phyloP scores from a whole-genome alignment of 2,797 vertebrate genomes.

The Acrossocheilus wenchowensis region DNA sequence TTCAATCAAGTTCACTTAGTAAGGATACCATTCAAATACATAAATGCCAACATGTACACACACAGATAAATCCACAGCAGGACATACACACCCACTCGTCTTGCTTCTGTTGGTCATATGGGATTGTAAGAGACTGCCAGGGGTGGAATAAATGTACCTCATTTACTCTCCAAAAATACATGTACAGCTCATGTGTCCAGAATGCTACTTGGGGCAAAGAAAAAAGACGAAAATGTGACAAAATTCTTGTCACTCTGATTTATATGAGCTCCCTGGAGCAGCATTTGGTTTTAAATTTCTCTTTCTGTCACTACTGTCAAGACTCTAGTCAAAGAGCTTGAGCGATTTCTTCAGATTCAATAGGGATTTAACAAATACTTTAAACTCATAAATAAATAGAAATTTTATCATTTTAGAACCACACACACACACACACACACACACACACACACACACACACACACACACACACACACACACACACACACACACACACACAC shows the following conservation, averaged over 20 bases:
- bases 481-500: too few species aligned
- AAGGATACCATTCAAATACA: background rate
- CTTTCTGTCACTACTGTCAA: background rate
- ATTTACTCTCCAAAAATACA: background rate
- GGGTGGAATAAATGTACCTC: constrained; percentile 28
- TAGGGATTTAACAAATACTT: background rate
- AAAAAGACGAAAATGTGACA: background rate
- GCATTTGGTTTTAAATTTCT: background rate
- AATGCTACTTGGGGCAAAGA: background rate
- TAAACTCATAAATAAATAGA: background rate
- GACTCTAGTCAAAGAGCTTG: background rate
- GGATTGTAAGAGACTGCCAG: constrained; percentile 28
- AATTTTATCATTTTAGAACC: background rate
- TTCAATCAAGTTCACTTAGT: constrained; percentile 6
- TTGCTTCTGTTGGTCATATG: constrained; percentile 30
- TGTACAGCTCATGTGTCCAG: background rate
- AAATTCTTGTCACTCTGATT: constrained; percentile 14
- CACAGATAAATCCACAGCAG: constrained; percentile 33
- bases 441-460: too few species aligned
- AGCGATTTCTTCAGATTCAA: background rate
- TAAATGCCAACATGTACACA: constrained; percentile 10
- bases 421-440: background rate
- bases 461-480: too few species aligned
- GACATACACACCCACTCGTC: constrained; percentile 21
- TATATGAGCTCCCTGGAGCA: constrained; percentile 23